Evolutionary conservation across 2,797 vertebrate genomes (phyloP).

Genomic region (Emydoidea blandingii): DNA sequence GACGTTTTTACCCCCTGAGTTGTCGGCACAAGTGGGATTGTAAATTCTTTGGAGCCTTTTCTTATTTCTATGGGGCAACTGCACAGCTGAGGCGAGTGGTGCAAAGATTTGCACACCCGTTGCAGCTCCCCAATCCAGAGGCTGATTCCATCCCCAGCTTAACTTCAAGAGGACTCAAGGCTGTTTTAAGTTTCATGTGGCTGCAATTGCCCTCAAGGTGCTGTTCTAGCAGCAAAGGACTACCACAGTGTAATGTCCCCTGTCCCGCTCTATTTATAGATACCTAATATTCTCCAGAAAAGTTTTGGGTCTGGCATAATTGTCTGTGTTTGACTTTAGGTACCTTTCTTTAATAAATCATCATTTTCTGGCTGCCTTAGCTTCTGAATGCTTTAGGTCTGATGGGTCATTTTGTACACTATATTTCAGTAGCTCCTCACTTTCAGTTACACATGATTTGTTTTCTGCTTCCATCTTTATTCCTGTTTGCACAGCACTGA

Average conservation of each 20-base stretch:
- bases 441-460: not conserved
- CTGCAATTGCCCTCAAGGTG: not conserved
- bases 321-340: constrained; percentile 6
- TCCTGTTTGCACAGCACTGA: not conserved
- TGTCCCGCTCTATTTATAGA: constrained; percentile 3
- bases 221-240: not conserved
- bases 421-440: not conserved
- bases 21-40: not conserved
- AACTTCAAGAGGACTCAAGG: not conserved
- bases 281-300: constrained; percentile 22
- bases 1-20: not conserved
- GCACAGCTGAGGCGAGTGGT: not conserved
- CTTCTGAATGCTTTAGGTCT: constrained; percentile 52
- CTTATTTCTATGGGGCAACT: not conserved
- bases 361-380: constrained; percentile 67
- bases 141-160: not conserved
- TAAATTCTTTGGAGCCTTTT: not conserved
- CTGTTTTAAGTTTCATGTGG: no score
- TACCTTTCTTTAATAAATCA: constrained; percentile 37
- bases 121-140: not conserved
- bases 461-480: not conserved
- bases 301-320: constrained; percentile 23
- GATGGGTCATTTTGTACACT: not conserved
- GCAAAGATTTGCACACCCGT: not conserved
- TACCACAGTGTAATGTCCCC: not conserved